Conservation (phyloP, 2,113 vertebrate genomes). For the Eurypyga helias region DNA sequence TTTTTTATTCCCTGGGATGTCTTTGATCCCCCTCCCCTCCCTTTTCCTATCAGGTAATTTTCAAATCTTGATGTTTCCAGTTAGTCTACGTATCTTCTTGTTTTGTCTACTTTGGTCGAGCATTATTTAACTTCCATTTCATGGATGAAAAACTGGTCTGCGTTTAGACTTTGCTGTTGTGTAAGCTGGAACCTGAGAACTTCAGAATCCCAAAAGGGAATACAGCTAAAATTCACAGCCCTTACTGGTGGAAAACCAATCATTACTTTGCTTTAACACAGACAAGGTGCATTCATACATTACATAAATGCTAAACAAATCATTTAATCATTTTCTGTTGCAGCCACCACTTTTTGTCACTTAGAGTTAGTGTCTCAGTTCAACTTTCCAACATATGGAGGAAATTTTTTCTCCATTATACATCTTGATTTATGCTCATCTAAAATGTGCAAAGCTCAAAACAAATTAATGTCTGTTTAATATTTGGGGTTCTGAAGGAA, state of each 20-base stretch:
- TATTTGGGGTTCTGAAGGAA: conserved; percentile 24
- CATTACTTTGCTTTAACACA: conserved; percentile 35
- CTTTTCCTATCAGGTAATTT: conserved; percentile 83
- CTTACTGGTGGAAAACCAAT: conserved; percentile 59
- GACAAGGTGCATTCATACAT: conserved; percentile 44
- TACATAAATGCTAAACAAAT: conserved; percentile 44
- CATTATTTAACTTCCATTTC: conserved; percentile 55
- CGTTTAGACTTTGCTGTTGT: conserved; percentile 50
- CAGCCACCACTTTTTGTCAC: conserved; percentile 15
- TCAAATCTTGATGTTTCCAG: conserved; percentile 78
- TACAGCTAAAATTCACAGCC: conserved; percentile 25
- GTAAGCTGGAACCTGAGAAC: conserved; percentile 70
- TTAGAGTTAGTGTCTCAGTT: not conserved
- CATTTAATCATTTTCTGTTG: not conserved
- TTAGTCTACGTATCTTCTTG: conserved; percentile 78
- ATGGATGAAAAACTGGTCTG: conserved; percentile 50
- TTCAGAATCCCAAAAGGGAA: conserved; percentile 58
- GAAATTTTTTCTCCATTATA: not conserved
- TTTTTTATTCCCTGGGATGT: conserved; percentile 80
- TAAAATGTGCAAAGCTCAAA: conserved; percentile 17
- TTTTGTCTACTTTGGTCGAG: conserved; percentile 78
- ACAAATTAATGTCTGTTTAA: not conserved
- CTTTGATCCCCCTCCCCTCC: conserved; percentile 65
- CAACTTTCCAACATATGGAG: not conserved
- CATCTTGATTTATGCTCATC: not conserved